Evolutionary conservation across 2,888 invertebrate genomes (phyloP), one percentile per base, ranked within the genome.

Genomic region (Ypsolopha scabrella): DNA sequence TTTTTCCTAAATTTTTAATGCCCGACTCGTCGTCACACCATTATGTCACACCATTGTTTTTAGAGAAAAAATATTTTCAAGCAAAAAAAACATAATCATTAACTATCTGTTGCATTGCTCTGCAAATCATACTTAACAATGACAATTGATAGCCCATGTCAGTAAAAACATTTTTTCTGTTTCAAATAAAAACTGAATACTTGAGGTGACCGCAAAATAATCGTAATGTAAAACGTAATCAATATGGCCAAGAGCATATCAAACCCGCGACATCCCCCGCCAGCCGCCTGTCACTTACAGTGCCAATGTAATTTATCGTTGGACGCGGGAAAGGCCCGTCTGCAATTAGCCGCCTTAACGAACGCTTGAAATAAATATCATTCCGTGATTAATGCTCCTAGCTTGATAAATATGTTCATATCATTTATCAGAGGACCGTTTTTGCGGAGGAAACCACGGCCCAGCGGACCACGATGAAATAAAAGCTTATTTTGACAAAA

Each of bases 351-450:
- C 62, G 67, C 63, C 72, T 75, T 83, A 85, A 83, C 83, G 82
- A 83, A 83, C 77, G 75, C 72, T 72, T 75, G 74, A 79, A 83
- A 83, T 82, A 79, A 82, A 83, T 82, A 82, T 80, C 74, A 81
- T 80, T 80, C 70, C 61, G 64, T 80, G 80, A 83, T 83, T 79
- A 80, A 83, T 81, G 68, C 59, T 58, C 54, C 60, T 54, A 54
- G 57, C 61, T 60, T 75, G 77, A 82, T 80, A 73, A 80, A 82
- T 83, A 75, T 68, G 65, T 66, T 68, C 65, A 63, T 68, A 72
- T 78, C 72, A 70, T 64, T 78, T 68, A 68, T 58, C 57, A 60
- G 57, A 55, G 53, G 51, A 50, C 53, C 53, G 57, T 58, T 61
- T 54, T 59, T 53, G 53, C 55, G 54, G 55, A 52, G 50, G 24